Base-by-base conservation (phyloP, 2,113 vertebrate species). In the Nannobrachium achirus region DNA sequence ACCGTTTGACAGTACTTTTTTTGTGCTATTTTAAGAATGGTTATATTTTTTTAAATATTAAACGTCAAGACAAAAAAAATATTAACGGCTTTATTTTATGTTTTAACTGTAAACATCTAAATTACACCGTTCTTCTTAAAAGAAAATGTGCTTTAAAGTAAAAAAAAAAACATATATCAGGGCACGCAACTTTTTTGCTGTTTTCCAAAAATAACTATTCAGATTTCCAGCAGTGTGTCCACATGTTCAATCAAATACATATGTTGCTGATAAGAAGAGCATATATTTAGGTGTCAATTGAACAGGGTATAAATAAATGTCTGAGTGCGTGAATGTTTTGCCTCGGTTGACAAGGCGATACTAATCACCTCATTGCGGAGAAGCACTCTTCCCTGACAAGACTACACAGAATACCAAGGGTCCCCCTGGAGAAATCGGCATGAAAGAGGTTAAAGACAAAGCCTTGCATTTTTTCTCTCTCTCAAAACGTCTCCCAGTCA, bases 371-470 rank as follows among this genome's bases (percentile, higher is more conserved):
- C 79, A 76, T 86, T 88, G 83, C 88, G 83, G 75, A 79, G 87
- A 65, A 80, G 84, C 85, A 81, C 80, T 85, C 84, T 86, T 84
- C 86, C 88, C 82, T 85, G 86, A 89, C 89, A 89, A 76, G 80
- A 72, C 83, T 79, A 76, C 80, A 85, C 76, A 78, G 84, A 85
- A 85, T 77, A 81, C n/a, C 74, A 61, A 65, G 80, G 59, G 85
- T 89, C 85, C 92, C 93, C 91, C 68, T 81, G 93, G 96, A 93
- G 95, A 96, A 95, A 94, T 95, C 90, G 94, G 91, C 90, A 93
- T 94, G 93, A 96, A 96, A 96, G 94, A 94, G 93, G 94, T 96
- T 96, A 96, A 97, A 95, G 93, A 94, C 94, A 95, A 93, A 88
- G 86, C 91, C 93, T 94, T 89, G 86, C 90, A 81, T 86, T 88